Evolutionary conservation across 2,797 vertebrate genomes (phyloP).

Genomic region (Varecia variegata): DNA sequence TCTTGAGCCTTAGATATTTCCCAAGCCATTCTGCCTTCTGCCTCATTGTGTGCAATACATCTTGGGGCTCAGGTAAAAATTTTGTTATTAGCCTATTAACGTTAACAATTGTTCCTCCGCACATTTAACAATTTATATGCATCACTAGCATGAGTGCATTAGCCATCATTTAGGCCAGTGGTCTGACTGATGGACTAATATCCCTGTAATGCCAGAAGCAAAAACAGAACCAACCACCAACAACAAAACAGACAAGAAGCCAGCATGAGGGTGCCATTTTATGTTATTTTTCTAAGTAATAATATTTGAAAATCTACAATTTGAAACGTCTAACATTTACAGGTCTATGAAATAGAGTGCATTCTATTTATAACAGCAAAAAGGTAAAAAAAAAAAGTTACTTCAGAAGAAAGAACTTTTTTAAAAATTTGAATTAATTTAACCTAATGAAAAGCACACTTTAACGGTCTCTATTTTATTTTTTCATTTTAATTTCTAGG

Average conservation of each 20-base stretch:
- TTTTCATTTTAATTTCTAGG: neutral
- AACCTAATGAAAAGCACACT: neutral
- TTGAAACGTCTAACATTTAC: neutral
- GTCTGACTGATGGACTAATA: neutral
- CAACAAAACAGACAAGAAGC: neutral
- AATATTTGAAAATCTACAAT: neutral
- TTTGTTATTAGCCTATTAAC: neutral
- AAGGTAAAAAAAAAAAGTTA: neutral
- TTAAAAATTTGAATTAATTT: neutral
- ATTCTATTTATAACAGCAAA: neutral
- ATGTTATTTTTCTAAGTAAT: neutral
- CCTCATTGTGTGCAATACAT: neutral
- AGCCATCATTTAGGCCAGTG: neutral
- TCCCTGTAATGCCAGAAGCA: neutral
- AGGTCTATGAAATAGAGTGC: neutral
- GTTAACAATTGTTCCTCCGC: neutral
- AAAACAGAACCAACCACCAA: neutral
- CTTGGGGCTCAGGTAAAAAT: neutral
- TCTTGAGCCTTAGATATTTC: neutral
- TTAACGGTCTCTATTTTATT: too few relatives aligned
- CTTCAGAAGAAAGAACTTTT: neutral
- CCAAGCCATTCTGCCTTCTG: neutral
- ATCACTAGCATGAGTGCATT: neutral
- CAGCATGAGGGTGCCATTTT: neutral
- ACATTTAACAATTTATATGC: neutral